phyloP scores from a whole-genome alignment of 1,140 invertebrate species.

The Plodia interpunctella region DNA sequence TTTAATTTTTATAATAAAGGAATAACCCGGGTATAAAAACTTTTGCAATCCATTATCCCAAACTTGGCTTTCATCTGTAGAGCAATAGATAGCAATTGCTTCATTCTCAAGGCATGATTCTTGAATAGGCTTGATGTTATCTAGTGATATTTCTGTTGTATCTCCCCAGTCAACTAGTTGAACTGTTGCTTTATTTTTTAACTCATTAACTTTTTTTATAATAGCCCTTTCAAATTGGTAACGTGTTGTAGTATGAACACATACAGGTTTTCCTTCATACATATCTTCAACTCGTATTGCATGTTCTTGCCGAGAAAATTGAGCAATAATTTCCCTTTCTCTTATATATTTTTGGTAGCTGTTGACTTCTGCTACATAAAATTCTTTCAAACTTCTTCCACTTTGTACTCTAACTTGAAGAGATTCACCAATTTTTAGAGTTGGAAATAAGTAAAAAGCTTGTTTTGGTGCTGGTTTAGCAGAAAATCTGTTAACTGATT shows the following conservation, averaged over 20 bases:
- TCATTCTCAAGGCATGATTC: not conserved
- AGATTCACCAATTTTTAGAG: not conserved
- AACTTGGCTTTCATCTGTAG: not conserved
- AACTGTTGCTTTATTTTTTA: not conserved
- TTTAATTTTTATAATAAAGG: not conserved
- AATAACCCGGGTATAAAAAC: not conserved
- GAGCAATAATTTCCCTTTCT: not conserved
- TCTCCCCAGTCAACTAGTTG: not conserved
- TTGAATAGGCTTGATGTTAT: not conserved
- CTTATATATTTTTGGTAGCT: not conserved
- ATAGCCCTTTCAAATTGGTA: not conserved
- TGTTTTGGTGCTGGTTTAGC: not conserved
- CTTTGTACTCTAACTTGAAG: not conserved
- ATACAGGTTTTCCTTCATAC: not conserved
- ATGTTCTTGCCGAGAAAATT: not conserved
- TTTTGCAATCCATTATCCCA: not conserved
- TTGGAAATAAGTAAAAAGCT: not conserved
- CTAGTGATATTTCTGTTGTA: not conserved
- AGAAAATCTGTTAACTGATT: not conserved
- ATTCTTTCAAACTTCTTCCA: not conserved
- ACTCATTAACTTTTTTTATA: not conserved
- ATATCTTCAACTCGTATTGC: not conserved
- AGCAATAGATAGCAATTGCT: not conserved
- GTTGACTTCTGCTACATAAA: not conserved
- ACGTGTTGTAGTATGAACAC: not conserved